A percentile compares a stretch with the other conserved stretches of the same genome.
Evolutionary conservation across 2,888 invertebrate species (phyloP).

Genomic region (Phalera bucephala): DNA sequence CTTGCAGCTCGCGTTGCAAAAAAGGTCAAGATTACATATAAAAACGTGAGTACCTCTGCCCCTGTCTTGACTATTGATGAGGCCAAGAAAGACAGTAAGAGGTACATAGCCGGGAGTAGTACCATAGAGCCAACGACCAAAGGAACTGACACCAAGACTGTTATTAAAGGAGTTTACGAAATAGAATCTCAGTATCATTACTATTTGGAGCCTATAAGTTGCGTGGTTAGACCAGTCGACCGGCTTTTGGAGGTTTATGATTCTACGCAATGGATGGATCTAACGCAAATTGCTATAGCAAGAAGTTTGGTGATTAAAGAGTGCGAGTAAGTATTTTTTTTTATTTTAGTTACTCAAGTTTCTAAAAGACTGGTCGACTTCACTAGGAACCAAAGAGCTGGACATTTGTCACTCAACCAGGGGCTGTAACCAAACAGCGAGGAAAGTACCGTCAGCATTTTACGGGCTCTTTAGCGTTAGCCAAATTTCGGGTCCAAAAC

Average conservation of each 20-base stretch:
- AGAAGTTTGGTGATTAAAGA: constrained; percentile 78
- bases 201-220: constrained; percentile 87
- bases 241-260: constrained; percentile 86
- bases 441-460: too few relatives aligned
- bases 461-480: too few relatives aligned
- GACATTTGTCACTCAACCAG: too few relatives aligned
- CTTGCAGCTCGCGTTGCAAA: constrained; percentile 81
- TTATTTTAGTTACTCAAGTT: too few relatives aligned
- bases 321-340: constrained; percentile 73
- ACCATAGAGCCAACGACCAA: constrained; percentile 49
- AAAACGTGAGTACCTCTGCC: constrained; percentile 45
- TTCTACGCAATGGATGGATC: constrained; percentile 86
- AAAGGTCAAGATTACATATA: constrained; percentile 83
- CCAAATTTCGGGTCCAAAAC: too few relatives aligned
- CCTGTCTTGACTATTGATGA: constrained; percentile 65
- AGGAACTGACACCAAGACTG: constrained; percentile 58
- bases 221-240: constrained; percentile 86
- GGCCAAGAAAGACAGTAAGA: constrained; percentile 68
- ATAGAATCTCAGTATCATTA: constrained; percentile 89
- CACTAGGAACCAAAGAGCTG: too few relatives aligned
- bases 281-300: constrained; percentile 82
- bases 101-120: constrained; percentile 40
- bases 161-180: constrained; percentile 83
- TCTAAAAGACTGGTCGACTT: too few relatives aligned
- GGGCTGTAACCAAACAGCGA: too few relatives aligned